Percentiles rank a stretch among this genome's conserved stretches.
These are phyloP conservation scores for Dorcus parallelipipedus DNA, from an alignment of 2,888 invertebrate genomes.

Conservation along the genomic window DNA sequence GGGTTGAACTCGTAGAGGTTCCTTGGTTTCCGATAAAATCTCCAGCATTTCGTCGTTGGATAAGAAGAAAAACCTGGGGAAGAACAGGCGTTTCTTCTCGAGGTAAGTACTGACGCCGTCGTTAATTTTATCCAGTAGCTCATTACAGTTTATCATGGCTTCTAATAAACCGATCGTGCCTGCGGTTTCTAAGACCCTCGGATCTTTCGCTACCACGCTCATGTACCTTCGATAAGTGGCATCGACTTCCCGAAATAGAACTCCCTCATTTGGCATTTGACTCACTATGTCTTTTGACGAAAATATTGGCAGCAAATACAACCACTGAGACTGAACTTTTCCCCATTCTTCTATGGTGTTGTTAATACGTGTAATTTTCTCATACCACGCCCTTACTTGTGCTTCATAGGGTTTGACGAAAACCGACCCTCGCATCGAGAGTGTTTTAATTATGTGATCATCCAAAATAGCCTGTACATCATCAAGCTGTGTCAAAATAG, in stretches of 20 bases:
- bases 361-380: constrained; percentile 65
- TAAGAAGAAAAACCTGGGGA: constrained; percentile 85
- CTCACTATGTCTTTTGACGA: constrained; percentile 81
- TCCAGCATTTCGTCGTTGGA: constrained; percentile 90
- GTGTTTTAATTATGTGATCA: constrained; percentile 79
- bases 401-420: constrained; percentile 80
- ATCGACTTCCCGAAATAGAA: constrained; percentile 73
- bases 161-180: constrained; percentile 67
- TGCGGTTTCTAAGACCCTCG: constrained; percentile 63
- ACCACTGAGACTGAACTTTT: constrained; percentile 82
- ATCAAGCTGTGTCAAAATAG: constrained; percentile 69
- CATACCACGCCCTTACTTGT: constrained; percentile 71
- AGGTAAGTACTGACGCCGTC: constrained; percentile 79
- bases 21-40: constrained; percentile 85
- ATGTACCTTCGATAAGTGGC: constrained; percentile 65
- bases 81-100: constrained; percentile 79
- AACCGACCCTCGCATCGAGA: constrained; percentile 82
- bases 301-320: constrained; percentile 83
- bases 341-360: constrained; percentile 80
- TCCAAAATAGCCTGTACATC: constrained; percentile 77
- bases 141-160: constrained; percentile 64
- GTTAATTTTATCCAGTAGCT: constrained; percentile 73
- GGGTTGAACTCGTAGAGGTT: constrained; percentile 78
- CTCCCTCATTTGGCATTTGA: constrained; percentile 83
- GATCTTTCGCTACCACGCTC: constrained; percentile 59